phyloP scores from a whole-genome alignment of 1,140 invertebrate species.

The Zaprionus nigranus region DNA sequence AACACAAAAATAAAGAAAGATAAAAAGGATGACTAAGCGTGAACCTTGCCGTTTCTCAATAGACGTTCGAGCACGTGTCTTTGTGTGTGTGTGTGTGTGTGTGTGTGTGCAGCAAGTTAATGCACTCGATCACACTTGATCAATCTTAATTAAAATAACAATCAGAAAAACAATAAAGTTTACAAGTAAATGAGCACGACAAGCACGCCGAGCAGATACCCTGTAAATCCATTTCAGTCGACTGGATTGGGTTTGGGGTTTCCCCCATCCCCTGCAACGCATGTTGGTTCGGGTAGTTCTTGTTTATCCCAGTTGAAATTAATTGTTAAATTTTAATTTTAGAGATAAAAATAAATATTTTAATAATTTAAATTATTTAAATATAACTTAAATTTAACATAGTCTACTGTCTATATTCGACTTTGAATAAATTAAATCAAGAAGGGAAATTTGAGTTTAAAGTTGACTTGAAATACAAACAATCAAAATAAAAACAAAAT shows the following conservation, averaged over 20 bases:
- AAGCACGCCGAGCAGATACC: neutral
- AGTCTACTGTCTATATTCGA: too few species aligned
- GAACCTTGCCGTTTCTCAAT: conserved; percentile 3
- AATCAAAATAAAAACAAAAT: too few species aligned
- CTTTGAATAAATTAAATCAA: neutral
- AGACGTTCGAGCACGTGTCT: neutral
- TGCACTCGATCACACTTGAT: conserved; percentile 16
- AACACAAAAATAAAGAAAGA: conserved; percentile 1
- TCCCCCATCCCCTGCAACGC: too few species aligned
- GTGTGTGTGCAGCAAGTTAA: conserved; percentile 4
- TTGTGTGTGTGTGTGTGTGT: neutral
- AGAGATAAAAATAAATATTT: too few species aligned
- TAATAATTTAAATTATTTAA: too few species aligned
- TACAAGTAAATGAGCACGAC: neutral
- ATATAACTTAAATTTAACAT: too few species aligned
- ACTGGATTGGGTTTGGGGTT: too few species aligned
- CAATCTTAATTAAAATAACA: conserved; percentile 15
- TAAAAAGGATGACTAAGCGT: conserved; percentile 30
- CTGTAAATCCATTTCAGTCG: neutral
- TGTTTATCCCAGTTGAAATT: too few species aligned
- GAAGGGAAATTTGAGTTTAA: too few species aligned
- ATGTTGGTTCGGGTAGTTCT: too few species aligned
- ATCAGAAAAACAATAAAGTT: neutral
- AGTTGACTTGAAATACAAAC: too few species aligned
- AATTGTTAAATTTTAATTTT: too few species aligned